phyloP scores from a whole-genome alignment of 1,140 invertebrate species.

The Lasioglossum baleicum region DNA sequence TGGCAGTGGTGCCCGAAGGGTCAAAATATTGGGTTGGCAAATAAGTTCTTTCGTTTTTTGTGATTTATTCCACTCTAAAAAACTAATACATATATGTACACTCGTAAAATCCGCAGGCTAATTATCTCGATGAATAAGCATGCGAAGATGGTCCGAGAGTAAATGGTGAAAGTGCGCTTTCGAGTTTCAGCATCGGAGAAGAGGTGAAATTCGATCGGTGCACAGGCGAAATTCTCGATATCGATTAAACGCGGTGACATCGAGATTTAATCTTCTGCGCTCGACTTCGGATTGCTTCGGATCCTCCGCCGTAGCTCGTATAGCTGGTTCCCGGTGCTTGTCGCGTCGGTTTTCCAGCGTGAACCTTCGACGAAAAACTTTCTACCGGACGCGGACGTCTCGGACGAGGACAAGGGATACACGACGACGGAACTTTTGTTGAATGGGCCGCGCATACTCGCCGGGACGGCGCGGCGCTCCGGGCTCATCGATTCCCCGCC shows the following conservation, averaged over 20 bases:
- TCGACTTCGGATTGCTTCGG: background rate
- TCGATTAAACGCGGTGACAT: constrained; percentile 8
- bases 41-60: too few relatives aligned
- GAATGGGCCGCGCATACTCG: constrained; percentile 39
- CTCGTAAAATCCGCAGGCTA: too few relatives aligned
- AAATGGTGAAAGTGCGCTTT: background rate
- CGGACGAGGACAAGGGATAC: background rate
- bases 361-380: background rate
- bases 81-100: too few relatives aligned
- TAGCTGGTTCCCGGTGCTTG: background rate
- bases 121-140: background rate
- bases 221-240: background rate
- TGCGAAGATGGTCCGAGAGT: background rate
- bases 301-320: background rate
- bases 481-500: constrained; percentile 45
- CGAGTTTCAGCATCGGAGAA: background rate
- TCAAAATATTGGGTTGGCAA: too few relatives aligned
- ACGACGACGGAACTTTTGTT: constrained; percentile 53
- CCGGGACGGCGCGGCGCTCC: constrained; percentile 26
- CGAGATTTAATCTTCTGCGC: background rate
- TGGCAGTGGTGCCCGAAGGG: too few relatives aligned
- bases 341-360: background rate
- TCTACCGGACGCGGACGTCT: constrained; percentile 20
- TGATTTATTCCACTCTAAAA: too few relatives aligned
- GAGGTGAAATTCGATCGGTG: constrained; percentile 14